Conservation (phyloP, 2,888 invertebrate species). For the Anticlea derivata region DNA sequence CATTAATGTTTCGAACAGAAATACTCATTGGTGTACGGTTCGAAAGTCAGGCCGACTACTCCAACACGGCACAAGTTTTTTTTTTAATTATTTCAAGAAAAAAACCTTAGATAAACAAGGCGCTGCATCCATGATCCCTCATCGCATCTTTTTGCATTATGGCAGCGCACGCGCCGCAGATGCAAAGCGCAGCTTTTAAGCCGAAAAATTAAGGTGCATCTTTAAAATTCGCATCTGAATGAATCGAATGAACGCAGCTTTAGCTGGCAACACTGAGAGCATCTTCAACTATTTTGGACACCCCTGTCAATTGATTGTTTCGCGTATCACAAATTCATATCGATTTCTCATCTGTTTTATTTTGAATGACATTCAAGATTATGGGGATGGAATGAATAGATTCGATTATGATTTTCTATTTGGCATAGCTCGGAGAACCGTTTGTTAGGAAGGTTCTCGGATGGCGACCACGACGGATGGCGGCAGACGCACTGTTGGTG, state of each 20-base stretch:
- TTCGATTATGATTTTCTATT: too few relatives aligned
- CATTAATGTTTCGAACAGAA: too few relatives aligned
- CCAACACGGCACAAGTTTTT: too few relatives aligned
- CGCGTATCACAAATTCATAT: conserved; percentile 43
- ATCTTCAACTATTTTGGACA: conserved; percentile 24
- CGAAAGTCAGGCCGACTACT: too few relatives aligned
- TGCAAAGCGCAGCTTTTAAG: conserved; percentile 43
- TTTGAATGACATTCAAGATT: conserved; percentile 1
- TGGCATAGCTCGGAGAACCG: too few relatives aligned
- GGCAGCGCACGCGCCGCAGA: conserved; percentile 66
- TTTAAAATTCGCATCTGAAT: not conserved
- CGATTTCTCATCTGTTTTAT: conserved; percentile 45
- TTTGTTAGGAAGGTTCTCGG: too few relatives aligned
- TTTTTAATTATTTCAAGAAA: too few relatives aligned
- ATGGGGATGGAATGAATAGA: not conserved
- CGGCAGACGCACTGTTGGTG: too few relatives aligned
- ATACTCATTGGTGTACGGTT: too few relatives aligned
- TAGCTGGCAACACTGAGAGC: not conserved
- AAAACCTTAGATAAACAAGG: too few relatives aligned
- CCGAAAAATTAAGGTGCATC: conserved; percentile 1
- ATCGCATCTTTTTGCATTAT: conserved; percentile 60
- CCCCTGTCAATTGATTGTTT: conserved; percentile 30
- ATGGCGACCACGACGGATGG: too few relatives aligned
- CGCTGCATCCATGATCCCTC: too few relatives aligned
- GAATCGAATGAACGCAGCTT: conserved; percentile 2